A percentile compares a stretch with the other conserved stretches of the same genome.
Evolutionary conservation across 1,140 invertebrate species (phyloP).

Genomic region (Rhynchophorus ferrugineus): DNA sequence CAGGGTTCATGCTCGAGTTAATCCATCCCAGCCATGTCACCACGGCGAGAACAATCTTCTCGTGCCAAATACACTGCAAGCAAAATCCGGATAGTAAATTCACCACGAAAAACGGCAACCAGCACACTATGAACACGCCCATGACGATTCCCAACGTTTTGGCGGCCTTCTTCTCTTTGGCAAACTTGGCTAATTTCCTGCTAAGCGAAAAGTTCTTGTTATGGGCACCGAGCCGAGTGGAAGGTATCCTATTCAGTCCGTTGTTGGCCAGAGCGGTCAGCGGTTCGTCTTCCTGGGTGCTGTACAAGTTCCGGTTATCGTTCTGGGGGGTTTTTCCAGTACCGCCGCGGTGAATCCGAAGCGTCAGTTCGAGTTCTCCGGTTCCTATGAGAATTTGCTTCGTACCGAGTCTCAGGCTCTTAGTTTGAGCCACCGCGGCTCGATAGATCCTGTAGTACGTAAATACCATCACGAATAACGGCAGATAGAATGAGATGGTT

Average conservation of each 20-base stretch:
- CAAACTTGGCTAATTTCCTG: conserved; percentile 84
- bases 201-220: conserved; percentile 82
- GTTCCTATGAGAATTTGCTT: conserved; percentile 78
- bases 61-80: conserved; percentile 75
- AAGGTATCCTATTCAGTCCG: conserved; percentile 56
- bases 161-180: conserved; percentile 92
- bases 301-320: conserved; percentile 32
- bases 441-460: conserved; percentile 93
- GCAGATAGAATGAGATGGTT: conserved; percentile 95
- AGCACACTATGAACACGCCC: conserved; percentile 98
- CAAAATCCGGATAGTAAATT: conserved; percentile 90
- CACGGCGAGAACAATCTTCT: conserved; percentile 83
- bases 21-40: conserved; percentile 99
- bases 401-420: conserved; percentile 79
- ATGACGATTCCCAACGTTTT: conserved; percentile 91
- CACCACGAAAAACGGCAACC: conserved; percentile 97
- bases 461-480: conserved; percentile 96
- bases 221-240: conserved; percentile 44
- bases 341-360: conserved; percentile 84
- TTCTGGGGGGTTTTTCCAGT: conserved; percentile 48
- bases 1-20: conserved; percentile 96
- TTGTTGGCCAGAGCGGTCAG: conserved; percentile 67
- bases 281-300: conserved; percentile 56
- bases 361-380: conserved; percentile 73
- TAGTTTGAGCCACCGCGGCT: conserved; percentile 87